Evolutionary conservation across 2,888 invertebrate genomes (phyloP).

Genomic region (Molanna angustata): DNA sequence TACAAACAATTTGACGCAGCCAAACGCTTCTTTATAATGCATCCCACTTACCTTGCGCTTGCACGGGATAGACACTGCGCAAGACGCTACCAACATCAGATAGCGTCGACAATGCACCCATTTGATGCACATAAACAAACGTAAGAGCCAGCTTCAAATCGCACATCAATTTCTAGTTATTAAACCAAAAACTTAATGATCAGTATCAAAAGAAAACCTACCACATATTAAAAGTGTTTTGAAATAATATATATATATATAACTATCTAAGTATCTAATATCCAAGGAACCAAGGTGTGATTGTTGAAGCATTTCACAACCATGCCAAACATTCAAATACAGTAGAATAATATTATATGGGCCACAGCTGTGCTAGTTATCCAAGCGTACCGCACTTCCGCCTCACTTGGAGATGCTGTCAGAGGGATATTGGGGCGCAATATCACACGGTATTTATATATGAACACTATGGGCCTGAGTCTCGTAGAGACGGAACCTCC

Average conservation of each 20-base stretch:
- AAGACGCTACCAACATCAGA: too few relatives aligned
- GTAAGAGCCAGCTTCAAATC: constrained; percentile 14
- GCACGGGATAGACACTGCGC: background rate
- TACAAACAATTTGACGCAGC: constrained; percentile 16
- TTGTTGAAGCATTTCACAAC: constrained; percentile 33
- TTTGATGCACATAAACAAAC: constrained; percentile 22
- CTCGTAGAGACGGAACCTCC: too few relatives aligned
- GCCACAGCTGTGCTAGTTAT: constrained; percentile 33
- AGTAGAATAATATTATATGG: constrained; percentile 29
- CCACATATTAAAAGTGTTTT: constrained; percentile 33
- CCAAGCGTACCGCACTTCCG: constrained; percentile 33
- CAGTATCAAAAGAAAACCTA: constrained; percentile 32
- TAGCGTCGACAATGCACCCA: too few relatives aligned
- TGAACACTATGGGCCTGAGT: too few relatives aligned
- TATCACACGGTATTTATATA: too few relatives aligned
- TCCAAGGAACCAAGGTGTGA: constrained; percentile 33
- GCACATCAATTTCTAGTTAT: constrained; percentile 28
- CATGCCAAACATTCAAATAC: constrained; percentile 34
- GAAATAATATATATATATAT: constrained; percentile 28
- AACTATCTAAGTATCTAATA: constrained; percentile 34
- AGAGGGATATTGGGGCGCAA: too few relatives aligned
- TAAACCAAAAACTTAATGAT: constrained; percentile 29
- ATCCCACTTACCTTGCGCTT: constrained; percentile 26
- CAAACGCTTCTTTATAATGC: constrained; percentile 3
- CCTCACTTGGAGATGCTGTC: too few relatives aligned